Percentiles rank a stretch among this genome's conserved stretches.
phyloP scores from a whole-genome alignment of 2,797 vertebrate genomes.

The Trematomus bernacchii region DNA sequence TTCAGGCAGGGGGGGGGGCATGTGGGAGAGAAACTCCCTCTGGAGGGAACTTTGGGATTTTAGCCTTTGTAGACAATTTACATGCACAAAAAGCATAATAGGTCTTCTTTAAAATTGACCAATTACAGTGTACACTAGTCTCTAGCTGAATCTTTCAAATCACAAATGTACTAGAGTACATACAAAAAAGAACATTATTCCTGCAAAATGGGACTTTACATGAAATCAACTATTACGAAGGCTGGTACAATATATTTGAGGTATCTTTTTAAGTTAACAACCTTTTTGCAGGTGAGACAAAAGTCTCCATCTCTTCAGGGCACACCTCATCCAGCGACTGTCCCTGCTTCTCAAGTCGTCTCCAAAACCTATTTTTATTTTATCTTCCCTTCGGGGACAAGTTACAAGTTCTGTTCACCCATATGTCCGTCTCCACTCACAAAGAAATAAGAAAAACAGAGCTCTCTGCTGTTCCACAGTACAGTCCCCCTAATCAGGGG shows the following conservation, averaged over 20 bases:
- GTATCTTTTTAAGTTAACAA: not conserved
- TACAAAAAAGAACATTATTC: not conserved
- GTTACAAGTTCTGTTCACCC: constrained; percentile 29
- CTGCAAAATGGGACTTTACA: not conserved
- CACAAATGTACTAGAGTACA: not conserved
- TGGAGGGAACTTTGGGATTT: no score
- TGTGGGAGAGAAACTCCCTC: no score
- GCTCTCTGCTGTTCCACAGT: constrained; percentile 45
- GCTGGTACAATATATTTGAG: constrained; percentile 4
- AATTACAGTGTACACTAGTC: not conserved
- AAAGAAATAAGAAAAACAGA: constrained; percentile 51
- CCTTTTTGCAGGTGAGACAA: constrained; percentile 12
- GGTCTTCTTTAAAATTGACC: no score
- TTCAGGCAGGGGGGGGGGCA: no score
- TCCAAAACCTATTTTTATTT: constrained; percentile 12
- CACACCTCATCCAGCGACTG: not conserved
- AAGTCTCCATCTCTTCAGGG: not conserved
- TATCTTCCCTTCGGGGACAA: not conserved
- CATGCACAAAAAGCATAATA: no score
- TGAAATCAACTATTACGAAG: not conserved
- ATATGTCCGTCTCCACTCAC: constrained; percentile 32
- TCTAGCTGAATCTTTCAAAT: not conserved
- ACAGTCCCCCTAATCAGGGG: constrained; percentile 59
- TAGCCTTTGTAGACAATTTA: no score
- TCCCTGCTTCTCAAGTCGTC: not conserved